Conservation (phyloP, 2,797 vertebrate genomes). For the Gephyroberyx darwinii region DNA sequence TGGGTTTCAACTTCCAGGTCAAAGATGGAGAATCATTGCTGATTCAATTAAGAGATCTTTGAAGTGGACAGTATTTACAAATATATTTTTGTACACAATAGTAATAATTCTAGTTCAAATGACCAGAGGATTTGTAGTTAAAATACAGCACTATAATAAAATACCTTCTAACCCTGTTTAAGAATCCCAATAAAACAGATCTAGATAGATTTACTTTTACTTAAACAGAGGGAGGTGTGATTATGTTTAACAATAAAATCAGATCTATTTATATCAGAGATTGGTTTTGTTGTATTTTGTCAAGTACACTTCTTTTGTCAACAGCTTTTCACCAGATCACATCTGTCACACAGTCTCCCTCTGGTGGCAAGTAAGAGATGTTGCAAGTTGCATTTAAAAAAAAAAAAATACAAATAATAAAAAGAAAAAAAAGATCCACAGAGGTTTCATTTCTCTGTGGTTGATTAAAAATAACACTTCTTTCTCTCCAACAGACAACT, state of each 20-base stretch:
- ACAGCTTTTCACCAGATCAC: constrained; percentile 62
- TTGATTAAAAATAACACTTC: constrained; percentile 56
- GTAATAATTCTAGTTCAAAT: constrained; percentile 68
- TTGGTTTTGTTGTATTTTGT: constrained; percentile 65
- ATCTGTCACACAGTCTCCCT: constrained; percentile 57
- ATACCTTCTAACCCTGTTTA: constrained; percentile 73
- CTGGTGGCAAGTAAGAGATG: constrained; percentile 66
- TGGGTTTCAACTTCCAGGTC: constrained; percentile 67
- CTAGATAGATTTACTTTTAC: constrained; percentile 49
- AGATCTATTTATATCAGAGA: constrained; percentile 45
- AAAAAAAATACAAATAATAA: constrained; percentile 6
- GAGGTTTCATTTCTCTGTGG: constrained; percentile 56
- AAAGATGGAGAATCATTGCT: constrained; percentile 57
- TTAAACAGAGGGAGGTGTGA: constrained; percentile 60
- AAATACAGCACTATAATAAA: constrained; percentile 84
- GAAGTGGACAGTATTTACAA: constrained; percentile 73
- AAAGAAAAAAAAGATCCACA: constrained; percentile 25
- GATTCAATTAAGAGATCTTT: constrained; percentile 66
- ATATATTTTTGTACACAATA: constrained; percentile 71
- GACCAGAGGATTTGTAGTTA: constrained; percentile 74
- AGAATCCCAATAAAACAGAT: constrained; percentile 70
- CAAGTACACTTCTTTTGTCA: constrained; percentile 67
- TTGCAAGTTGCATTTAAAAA: constrained; percentile 48
- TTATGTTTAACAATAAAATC: constrained; percentile 65
- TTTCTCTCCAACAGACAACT: constrained; percentile 45